These are phyloP conservation scores for Graptemys geographica DNA, from an alignment of 2,797 vertebrate species.

Conservation along the genomic window DNA sequence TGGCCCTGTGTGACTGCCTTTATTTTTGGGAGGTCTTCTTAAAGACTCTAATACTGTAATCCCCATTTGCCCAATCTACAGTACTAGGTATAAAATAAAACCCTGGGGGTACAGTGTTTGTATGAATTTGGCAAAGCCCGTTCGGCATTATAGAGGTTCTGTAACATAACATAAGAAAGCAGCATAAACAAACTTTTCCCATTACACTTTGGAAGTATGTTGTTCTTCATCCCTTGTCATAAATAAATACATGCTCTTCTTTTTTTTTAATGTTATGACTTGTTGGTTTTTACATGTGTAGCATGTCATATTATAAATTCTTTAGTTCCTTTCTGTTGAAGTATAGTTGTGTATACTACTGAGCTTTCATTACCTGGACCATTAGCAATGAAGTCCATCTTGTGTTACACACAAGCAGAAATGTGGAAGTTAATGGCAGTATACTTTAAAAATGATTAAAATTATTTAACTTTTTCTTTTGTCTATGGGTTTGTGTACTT, in stretches of 20 bases:
- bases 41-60: neutral
- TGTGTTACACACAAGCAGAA: neutral
- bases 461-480: neutral
- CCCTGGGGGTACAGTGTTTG: neutral
- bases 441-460: neutral
- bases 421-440: neutral
- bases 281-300: neutral
- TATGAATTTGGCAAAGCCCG: constrained; percentile 16
- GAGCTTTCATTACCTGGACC: neutral
- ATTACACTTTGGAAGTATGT: constrained; percentile 4
- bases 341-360: neutral
- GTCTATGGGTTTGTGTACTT: neutral
- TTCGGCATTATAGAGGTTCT: neutral
- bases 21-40: neutral
- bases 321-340: constrained; percentile 36
- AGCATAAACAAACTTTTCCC: constrained; percentile 21
- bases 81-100: neutral
- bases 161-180: neutral
- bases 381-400: neutral
- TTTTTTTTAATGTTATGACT: neutral
- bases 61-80: constrained; percentile 13
- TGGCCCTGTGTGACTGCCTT: neutral
- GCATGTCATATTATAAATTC: neutral
- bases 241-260: neutral
- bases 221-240: neutral